Conservation (phyloP, 1,140 invertebrate species). For the Papilio helenus region DNA sequence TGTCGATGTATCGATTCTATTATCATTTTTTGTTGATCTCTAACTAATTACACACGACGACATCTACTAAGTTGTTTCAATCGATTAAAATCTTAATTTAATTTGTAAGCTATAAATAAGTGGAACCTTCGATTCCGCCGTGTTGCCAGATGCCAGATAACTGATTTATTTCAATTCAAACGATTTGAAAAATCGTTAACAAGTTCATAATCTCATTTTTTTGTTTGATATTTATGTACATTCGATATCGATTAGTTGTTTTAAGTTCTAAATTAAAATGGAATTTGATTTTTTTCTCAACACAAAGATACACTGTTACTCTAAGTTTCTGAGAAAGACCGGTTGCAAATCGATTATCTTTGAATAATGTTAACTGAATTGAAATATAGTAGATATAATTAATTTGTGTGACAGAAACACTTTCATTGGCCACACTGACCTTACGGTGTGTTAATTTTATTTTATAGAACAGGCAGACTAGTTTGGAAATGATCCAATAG, state of each 20-base stretch:
- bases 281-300: neutral
- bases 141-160: slow-evolving; percentile 27
- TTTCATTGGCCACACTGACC: neutral
- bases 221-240: neutral
- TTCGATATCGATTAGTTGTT: neutral
- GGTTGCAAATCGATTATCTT: slow-evolving; percentile 13
- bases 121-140: slow-evolving; percentile 17
- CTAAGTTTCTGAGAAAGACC: neutral
- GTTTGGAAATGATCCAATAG: neutral
- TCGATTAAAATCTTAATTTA: slow-evolving; percentile 36
- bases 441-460: neutral
- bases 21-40: slow-evolving; percentile 35
- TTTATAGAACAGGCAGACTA: neutral
- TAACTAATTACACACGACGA: slow-evolving; percentile 37
- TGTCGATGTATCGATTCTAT: slow-evolving; percentile 29
- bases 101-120: slow-evolving; percentile 24
- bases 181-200: slow-evolving; percentile 21
- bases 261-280: neutral
- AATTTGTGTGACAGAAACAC: slow-evolving; percentile 21
- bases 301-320: neutral
- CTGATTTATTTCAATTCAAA: slow-evolving; percentile 34
- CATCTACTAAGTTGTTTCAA: slow-evolving; percentile 31
- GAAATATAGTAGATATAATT: slow-evolving; percentile 1
- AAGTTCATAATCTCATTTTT: neutral
- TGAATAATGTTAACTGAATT: slow-evolving; percentile 14